A percentile compares a stretch with the other conserved stretches of the same genome.
These are phyloP conservation scores for Rhineura floridana DNA, from an alignment of 2,113 vertebrate species.

Conservation along the genomic window DNA sequence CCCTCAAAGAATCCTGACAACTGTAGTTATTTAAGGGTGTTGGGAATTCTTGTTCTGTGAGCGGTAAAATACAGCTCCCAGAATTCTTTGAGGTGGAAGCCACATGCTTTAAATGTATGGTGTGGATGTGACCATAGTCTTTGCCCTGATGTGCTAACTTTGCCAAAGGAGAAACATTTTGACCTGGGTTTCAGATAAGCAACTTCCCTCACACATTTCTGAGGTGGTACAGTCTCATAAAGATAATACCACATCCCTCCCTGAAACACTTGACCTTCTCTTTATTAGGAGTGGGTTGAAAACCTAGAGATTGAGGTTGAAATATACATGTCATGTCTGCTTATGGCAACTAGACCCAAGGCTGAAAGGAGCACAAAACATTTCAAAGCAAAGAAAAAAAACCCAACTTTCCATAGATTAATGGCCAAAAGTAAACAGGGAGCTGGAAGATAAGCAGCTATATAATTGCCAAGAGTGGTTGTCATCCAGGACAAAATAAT, in stretches of 20 bases:
- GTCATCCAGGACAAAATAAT: not conserved
- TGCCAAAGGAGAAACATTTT: not conserved
- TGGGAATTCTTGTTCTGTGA: too few relatives aligned
- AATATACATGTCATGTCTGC: not conserved
- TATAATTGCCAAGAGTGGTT: not conserved
- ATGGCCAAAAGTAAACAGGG: not conserved
- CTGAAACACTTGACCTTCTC: not conserved
- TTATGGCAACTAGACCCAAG: not conserved
- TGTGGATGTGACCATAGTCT: not conserved
- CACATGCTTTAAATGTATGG: too few relatives aligned
- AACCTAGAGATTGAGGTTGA: not conserved
- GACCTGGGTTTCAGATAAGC: not conserved
- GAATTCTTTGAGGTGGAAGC: too few relatives aligned
- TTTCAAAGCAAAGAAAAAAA: not conserved
- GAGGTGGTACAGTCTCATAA: not conserved
- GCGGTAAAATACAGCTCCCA: too few relatives aligned
- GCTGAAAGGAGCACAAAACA: not conserved
- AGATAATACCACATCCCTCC: not conserved
- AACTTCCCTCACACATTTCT: not conserved
- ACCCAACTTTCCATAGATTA: not conserved
- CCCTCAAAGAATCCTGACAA: too few relatives aligned
- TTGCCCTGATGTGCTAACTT: not conserved
- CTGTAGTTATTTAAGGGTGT: too few relatives aligned
- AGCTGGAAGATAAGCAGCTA: constrained; percentile 3
- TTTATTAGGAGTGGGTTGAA: not conserved